Percentiles rank a stretch among this genome's conserved stretches.
Conservation (phyloP, 2,797 vertebrate species). For the Clarias platycephalus region DNA sequence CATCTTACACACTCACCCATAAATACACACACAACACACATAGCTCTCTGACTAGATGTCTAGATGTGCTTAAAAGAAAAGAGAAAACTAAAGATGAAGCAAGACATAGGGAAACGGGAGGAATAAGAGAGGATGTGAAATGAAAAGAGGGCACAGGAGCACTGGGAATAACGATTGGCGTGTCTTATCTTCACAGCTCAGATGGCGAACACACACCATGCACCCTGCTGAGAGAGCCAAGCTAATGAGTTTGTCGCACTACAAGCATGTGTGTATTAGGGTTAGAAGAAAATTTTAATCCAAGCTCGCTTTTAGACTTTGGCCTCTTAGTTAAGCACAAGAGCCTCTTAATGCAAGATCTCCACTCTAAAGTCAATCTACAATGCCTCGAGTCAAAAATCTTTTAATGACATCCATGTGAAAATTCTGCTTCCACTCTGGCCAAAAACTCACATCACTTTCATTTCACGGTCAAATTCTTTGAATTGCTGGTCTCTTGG, state of each 20-base stretch:
- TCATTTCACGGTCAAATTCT: not conserved
- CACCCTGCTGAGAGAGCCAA: slow-evolving; percentile 36
- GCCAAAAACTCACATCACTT: not conserved
- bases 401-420: not conserved
- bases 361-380: not conserved
- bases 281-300: not conserved
- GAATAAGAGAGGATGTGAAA: slow-evolving; percentile 11
- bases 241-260: slow-evolving; percentile 41
- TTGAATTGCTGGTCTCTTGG: not conserved
- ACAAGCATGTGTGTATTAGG: slow-evolving; percentile 18
- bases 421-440: not conserved
- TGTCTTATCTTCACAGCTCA: slow-evolving; percentile 49
- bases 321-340: slow-evolving; percentile 13
- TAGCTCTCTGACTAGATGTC: slow-evolving; percentile 13
- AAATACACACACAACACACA: slow-evolving; percentile 13
- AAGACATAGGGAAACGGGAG: slow-evolving; percentile 34
- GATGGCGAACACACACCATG: slow-evolving; percentile 38
- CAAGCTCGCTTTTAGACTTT: not conserved
- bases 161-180: not conserved
- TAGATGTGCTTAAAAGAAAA: not conserved
- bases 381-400: not conserved
- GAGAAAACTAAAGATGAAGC: slow-evolving; percentile 13
- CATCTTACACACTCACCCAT: slow-evolving; percentile 18
- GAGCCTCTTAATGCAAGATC: slow-evolving; percentile 6
- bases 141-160: not conserved